Evolutionary conservation across 2,113 vertebrate species (phyloP).

Genomic region (Mastomys coucha): DNA sequence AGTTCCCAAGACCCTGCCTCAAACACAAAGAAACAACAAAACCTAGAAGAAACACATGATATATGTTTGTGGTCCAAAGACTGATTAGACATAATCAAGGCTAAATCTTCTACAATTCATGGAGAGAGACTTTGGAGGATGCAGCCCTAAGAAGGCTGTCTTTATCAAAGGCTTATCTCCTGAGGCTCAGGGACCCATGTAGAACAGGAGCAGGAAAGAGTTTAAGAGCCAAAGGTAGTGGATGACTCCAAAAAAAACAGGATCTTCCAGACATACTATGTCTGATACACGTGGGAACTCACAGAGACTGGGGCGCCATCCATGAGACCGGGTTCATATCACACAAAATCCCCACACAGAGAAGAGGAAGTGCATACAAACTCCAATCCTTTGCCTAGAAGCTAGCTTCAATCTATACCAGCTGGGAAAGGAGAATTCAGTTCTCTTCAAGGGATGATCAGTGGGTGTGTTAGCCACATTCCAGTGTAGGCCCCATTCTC

Average conservation of each 20-base stretch:
- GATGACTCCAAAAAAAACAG: background rate
- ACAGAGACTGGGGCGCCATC: background rate
- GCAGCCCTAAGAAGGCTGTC: background rate
- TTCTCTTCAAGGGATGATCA: background rate
- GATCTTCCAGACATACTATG: background rate
- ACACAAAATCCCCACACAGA: background rate
- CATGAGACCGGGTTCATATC: background rate
- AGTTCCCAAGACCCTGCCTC: background rate
- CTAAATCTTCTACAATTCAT: background rate
- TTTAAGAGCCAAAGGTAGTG: background rate
- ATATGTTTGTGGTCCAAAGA: slow-evolving; percentile 40
- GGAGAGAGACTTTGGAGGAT: background rate
- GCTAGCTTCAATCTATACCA: no score
- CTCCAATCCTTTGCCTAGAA: background rate
- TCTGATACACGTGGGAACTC: background rate
- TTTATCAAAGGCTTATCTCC: background rate
- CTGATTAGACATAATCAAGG: background rate
- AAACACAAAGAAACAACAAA: background rate
- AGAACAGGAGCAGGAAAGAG: background rate
- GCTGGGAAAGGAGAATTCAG: background rate
- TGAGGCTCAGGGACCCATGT: background rate
- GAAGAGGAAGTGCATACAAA: background rate
- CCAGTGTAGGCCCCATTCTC: background rate
- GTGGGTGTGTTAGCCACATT: no score
- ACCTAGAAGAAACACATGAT: background rate